Evolutionary conservation across 1,140 invertebrate species (phyloP).

Genomic region (Sycophila sp.): DNA sequence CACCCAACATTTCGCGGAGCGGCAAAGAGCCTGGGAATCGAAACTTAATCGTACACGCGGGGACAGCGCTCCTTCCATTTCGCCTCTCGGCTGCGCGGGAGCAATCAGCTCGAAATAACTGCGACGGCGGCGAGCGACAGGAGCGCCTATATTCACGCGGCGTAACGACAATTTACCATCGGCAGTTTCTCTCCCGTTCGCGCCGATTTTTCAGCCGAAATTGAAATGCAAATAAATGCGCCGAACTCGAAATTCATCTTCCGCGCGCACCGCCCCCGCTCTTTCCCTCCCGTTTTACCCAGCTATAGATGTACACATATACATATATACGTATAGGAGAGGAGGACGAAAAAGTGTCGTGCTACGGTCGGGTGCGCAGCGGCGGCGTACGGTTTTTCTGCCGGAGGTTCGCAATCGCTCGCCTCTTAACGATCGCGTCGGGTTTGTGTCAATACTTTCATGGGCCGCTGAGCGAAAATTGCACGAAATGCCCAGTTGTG

Average conservation of each 20-base stretch:
- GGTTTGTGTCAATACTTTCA: conserved; percentile 15
- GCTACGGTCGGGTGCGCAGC: no score
- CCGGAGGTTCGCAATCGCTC: not conserved
- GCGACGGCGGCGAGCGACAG: not conserved
- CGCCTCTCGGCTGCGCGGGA: not conserved
- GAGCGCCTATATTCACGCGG: not conserved
- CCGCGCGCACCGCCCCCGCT: not conserved
- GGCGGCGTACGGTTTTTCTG: not conserved
- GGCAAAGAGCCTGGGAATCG: not conserved
- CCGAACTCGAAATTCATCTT: conserved; percentile 28
- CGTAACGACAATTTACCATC: conserved; percentile 25
- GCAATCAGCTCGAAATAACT: conserved; percentile 24
- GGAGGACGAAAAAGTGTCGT: not conserved
- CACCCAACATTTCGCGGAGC: no score
- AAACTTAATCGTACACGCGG: not conserved
- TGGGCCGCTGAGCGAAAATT: not conserved
- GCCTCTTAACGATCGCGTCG: not conserved
- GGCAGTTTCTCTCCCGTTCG: conserved; percentile 5
- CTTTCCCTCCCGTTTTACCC: no score
- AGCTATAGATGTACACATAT: not conserved
- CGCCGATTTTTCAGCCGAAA: conserved; percentile 29
- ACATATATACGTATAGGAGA: not conserved
- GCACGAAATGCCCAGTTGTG: conserved; percentile 1
- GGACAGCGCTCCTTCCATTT: not conserved
- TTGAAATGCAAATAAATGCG: conserved; percentile 36